A percentile compares a stretch with the other conserved stretches of the same genome.
phyloP scores from a whole-genome alignment of 2,797 vertebrate species.

The Percopsis omiscomaycus region DNA sequence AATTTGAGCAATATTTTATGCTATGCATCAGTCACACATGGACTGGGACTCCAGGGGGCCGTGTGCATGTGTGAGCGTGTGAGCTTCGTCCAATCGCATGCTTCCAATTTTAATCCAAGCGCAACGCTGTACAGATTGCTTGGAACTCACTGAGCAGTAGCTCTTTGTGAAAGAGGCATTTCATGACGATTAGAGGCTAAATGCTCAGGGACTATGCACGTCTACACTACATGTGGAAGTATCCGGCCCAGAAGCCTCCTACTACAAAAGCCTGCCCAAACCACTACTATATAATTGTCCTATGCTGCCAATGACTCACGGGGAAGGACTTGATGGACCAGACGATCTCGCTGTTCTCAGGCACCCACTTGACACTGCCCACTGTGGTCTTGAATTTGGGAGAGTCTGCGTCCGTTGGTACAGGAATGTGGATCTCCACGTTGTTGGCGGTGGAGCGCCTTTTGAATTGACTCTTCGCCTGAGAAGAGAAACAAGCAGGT shows the following conservation, averaged over 20 bases:
- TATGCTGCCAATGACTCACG: slow-evolving; percentile 75
- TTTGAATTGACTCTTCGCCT: slow-evolving; percentile 99
- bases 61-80: too few species aligned
- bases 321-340: slow-evolving; percentile 99
- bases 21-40: too few species aligned
- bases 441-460: slow-evolving; percentile 97
- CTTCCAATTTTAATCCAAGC: too few species aligned
- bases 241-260: neutral
- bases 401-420: slow-evolving; percentile 95
- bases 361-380: slow-evolving; percentile 98
- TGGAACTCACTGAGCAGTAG: too few species aligned
- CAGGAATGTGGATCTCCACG: slow-evolving; percentile 98
- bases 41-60: too few species aligned
- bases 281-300: neutral
- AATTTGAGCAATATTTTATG: too few species aligned
- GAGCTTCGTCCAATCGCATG: too few species aligned
- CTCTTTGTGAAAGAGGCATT: too few species aligned
- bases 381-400: slow-evolving; percentile 99
- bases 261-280: neutral
- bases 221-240: too few species aligned
- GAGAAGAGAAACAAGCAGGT: slow-evolving; percentile 37
- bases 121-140: too few species aligned
- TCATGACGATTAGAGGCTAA: too few species aligned
- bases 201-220: too few species aligned
- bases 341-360: slow-evolving; percentile 97